Evolutionary conservation across 2,797 vertebrate species (phyloP), one percentile per base, ranked within the genome.

Genomic region (Macropus fuliginosus): DNA sequence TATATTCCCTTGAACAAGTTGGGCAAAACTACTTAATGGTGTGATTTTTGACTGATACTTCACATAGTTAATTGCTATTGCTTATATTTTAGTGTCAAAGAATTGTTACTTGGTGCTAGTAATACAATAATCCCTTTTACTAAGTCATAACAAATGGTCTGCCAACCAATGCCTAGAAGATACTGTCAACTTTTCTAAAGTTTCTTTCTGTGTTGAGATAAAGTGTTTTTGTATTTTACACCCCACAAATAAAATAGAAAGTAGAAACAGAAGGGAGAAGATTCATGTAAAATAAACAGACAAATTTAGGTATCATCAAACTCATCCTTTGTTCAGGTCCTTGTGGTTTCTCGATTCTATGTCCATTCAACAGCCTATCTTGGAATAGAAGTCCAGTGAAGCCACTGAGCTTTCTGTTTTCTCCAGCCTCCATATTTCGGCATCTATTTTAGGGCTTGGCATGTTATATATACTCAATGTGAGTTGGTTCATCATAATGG

Each of bases 51-150:
- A 81, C 21, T 81, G n/a, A 3, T 24, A 24, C n/a, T 81, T 40
- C n/a, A 24, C 9, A 9, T 81, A 46, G 11, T 81, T 81, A 81
- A 81, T 81, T 95, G 54, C 50, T 91, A 14, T 91, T 13, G n/a
- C 91, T 96, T 95, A 54, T 66, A 18, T 24, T 92, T 94, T 81
- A 95, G 34, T 95, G 92, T 66, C 40, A 59, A 55, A 96, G 55
- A 40, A 59, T 57, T 90, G 21, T 46, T 74, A 50, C 40, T 3
- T 50, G 18, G 21, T 46, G 24, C 9, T 50, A 81, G 46, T 46
- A 81, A 81, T 81, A 40, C 40, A 81, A 81, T 81, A 87, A 46
- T 87, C 28, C 21, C 40, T 87, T 11, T 87, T 11, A 46, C 8
- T 87, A 50, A 87, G 9, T 46, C 3, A 24, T 9, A 87, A 87